A percentile compares a stretch with the other conserved stretches of the same genome.
Evolutionary conservation across 2,888 invertebrate genomes (phyloP).

Genomic region (Nephrocerus scutellatus): DNA sequence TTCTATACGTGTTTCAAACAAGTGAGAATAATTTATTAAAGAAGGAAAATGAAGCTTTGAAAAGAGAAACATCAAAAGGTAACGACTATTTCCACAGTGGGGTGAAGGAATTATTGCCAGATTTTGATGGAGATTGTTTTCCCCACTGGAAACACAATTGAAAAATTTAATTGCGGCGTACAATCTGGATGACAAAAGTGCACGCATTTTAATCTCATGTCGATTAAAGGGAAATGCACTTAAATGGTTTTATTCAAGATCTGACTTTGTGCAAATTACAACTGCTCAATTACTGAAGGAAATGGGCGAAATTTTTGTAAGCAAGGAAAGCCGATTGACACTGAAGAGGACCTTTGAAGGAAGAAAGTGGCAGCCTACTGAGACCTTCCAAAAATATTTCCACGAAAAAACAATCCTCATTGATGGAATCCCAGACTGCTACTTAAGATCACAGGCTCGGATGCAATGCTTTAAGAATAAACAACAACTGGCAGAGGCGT

Average conservation of each 20-base stretch:
- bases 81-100: too few species aligned
- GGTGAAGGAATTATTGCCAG: too few species aligned
- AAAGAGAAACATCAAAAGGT: too few species aligned
- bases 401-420: constrained; percentile 21
- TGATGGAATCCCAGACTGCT: constrained; percentile 17
- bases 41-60: too few species aligned
- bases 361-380: constrained; percentile 18
- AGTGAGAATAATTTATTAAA: too few species aligned
- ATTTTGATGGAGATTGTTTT: too few species aligned
- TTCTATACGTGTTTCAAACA: too few species aligned
- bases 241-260: constrained; percentile 12
- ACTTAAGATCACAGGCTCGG: constrained; percentile 9
- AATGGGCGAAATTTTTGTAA: too few species aligned
- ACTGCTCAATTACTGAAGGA: too few species aligned
- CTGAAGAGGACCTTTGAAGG: constrained; percentile 16
- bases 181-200: constrained; percentile 16
- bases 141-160: too few species aligned
- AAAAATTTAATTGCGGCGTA: too few species aligned
- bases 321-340: constrained; percentile 10
- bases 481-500: constrained; percentile 11
- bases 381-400: constrained; percentile 21
- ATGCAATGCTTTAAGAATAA: constrained; percentile 14
- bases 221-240: constrained; percentile 14
- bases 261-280: constrained; percentile 14
- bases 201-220: constrained; percentile 13